Base-by-base conservation (phyloP, 1,140 invertebrate species). In the Drosophila ficusphila region DNA sequence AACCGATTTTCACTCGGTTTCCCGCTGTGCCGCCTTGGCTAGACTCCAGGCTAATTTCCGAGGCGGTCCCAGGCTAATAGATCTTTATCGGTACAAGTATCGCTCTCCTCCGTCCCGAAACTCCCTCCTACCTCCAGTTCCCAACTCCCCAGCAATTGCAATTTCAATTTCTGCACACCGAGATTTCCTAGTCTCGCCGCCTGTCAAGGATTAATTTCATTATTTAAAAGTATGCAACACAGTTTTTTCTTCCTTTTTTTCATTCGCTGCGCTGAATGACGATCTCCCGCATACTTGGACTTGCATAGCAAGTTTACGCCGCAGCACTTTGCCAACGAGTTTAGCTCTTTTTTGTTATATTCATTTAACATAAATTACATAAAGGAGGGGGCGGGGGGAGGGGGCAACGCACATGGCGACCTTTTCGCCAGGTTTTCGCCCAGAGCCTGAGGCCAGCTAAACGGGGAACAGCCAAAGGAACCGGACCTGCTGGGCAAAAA, bases 131-230 rank as follows among this genome's bases (percentile, higher is more conserved):
- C 41, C 25, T 12, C n/a, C 29, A 25, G 14, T 48, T 58, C 18
- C 8, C 27, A 29, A 29, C 27, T 11, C 8, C 19, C 33, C 49
- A 34, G 64, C 76, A 74, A 77, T 86, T 75, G 79, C 82, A 81
- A 64, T 74, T 74, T 73, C 69, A 64, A 64, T 74, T 73, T 73
- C 69, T 56, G 58, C 60, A 68, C 46, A 41, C 69, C 33, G 52
- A 52, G 74, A 67, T 58, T 72, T 73, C 61, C 69, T 72, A 82
- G 69, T 68, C 69, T 34, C 60, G 60, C 71, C 58, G 79, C 88
- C 78, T 90, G 89, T 90, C 89, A 90, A 88, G 89, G 89, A 90
- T 90, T 90, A 90, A 90, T 90, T 90, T 90, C 89, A 90, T 90
- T 90, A 90, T 82, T 89, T 89, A 60, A 74, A 79, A 72, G 71